A percentile compares a stretch with the other conserved stretches of the same genome.
These are phyloP conservation scores for Montipora sp. DNA, from an alignment of 64 coral and sea anemone species.

Conservation along the genomic window DNA sequence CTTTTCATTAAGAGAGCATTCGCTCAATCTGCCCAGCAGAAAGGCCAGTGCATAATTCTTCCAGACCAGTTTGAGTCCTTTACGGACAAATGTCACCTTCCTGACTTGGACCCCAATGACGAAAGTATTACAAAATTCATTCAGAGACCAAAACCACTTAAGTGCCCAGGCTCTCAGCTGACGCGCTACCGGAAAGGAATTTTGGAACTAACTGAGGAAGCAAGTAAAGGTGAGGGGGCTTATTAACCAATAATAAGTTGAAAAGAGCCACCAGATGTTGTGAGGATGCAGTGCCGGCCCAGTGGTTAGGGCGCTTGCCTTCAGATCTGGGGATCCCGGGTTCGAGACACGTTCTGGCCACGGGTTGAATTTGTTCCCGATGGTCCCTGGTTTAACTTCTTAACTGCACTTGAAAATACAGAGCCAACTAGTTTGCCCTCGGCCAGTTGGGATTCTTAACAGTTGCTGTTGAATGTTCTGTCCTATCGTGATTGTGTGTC, in stretches of 20 bases:
- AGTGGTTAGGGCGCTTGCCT: too few relatives aligned
- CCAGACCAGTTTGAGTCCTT: conserved; percentile 22
- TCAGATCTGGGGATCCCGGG: too few relatives aligned
- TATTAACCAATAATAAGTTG: background rate
- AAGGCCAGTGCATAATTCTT: conserved; percentile 6
- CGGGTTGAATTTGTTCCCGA: too few relatives aligned
- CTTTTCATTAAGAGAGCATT: conserved; percentile 43
- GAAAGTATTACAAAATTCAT: conserved; percentile 10
- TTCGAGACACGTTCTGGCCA: too few relatives aligned
- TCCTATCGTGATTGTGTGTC: too few relatives aligned
- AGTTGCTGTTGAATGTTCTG: too few relatives aligned
- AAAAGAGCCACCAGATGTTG: too few relatives aligned
- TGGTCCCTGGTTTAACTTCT: too few relatives aligned
- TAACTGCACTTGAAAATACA: too few relatives aligned
- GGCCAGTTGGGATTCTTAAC: too few relatives aligned
- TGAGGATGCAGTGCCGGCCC: too few relatives aligned
- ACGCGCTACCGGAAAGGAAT: conserved; percentile 52
- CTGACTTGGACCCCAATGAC: conserved; percentile 46
- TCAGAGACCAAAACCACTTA: background rate
- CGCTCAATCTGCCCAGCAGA: background rate
- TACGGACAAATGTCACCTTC: conserved; percentile 23
- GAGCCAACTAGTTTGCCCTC: too few relatives aligned
- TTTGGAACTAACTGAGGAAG: conserved; percentile 29
- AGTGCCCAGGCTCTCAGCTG: conserved; percentile 58
- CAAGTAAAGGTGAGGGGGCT: background rate